These are phyloP conservation scores for Jordanella pulchra DNA, from an alignment of 2,797 vertebrate species.

Conservation along the genomic window DNA sequence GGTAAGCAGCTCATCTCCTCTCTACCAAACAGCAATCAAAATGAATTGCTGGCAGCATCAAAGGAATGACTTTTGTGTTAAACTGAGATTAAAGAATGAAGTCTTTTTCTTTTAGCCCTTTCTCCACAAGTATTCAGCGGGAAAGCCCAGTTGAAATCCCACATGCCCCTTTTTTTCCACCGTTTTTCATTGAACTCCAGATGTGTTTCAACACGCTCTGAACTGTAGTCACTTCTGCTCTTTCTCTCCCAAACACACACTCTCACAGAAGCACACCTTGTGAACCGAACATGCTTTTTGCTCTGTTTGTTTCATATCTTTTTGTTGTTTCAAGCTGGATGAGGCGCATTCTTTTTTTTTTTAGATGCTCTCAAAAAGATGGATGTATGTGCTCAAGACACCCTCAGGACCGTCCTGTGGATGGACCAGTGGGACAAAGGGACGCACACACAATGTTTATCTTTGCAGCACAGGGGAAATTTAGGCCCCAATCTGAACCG, in stretches of 20 bases:
- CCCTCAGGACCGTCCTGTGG: slow-evolving; percentile 15
- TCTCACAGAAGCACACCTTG: slow-evolving; percentile 7
- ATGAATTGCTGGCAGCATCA: background rate
- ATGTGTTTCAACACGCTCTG: slow-evolving; percentile 85
- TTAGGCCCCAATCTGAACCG: slow-evolving; percentile 87
- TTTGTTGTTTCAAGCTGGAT: slow-evolving; percentile 27
- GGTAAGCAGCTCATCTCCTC: background rate
- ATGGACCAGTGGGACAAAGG: slow-evolving; percentile 39
- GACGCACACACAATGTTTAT: slow-evolving; percentile 81
- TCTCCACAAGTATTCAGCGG: background rate
- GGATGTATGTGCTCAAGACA: slow-evolving; percentile 21
- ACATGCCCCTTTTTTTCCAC: slow-evolving; percentile 3
- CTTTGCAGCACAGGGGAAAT: slow-evolving; percentile 90
- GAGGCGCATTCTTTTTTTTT: slow-evolving; percentile 13
- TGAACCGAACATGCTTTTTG: slow-evolving; percentile 24
- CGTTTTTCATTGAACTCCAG: slow-evolving; percentile 76
- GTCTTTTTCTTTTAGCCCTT: no score
- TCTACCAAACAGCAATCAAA: background rate
- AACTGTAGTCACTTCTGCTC: slow-evolving; percentile 51
- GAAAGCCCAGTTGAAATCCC: slow-evolving; percentile 5
- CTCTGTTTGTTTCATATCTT: slow-evolving; percentile 39
- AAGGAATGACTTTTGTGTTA: background rate
- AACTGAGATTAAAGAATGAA: background rate
- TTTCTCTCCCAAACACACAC: slow-evolving; percentile 3
- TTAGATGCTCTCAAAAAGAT: slow-evolving; percentile 23